Evolutionary conservation across 2,797 vertebrate species (phyloP), one percentile per base, ranked within the genome.

Genomic region (Menidia menidia): DNA sequence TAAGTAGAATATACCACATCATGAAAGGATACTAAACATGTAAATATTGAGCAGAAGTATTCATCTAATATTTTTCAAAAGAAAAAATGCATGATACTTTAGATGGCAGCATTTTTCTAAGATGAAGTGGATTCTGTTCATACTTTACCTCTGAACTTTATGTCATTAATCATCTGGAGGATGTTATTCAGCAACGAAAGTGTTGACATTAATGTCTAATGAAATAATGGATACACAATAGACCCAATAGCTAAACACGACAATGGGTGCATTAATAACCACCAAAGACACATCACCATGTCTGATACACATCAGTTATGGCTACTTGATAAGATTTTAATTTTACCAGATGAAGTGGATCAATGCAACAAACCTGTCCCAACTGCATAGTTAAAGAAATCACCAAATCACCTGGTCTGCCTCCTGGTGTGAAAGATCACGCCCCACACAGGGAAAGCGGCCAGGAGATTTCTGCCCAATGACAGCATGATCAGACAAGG

Each of bases 31-130:
- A 53, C 59, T 5, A 42, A 63, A 55, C 89, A 93, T 94, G 94
- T 80, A 93, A 39, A 53, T 56, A 6, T 31, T 53, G 44, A 15
- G 52, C 41, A 13, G 8, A 42, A 35, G 31, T 35, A 68, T 18
- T 8, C 3, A 54, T 30, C 57, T 57, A 32, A 96, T 89, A 94
- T 95, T 81, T 94, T 95, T 71, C 93, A 95, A 69, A 93, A 96
- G 89, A 94, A 94, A 80, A 85, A 95, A 74, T 3, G 9, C 4
- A 31, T 13, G 93, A 95, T 72, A 94, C 94, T 79, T 95, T 95
- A 83, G 94, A 94, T 77, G 91, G 43, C 30, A 18, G 9, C 25
- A 61, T 15, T 41, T 30, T 71, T 57, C 65, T 35, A 58, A 62
- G 61, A 75, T 72, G 68, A 77, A 75, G 39, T 55, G 44, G 60